A percentile compares a stretch with the other conserved stretches of the same genome.
Evolutionary conservation across 2,888 invertebrate genomes (phyloP).

Genomic region (Lamproptera curius): DNA sequence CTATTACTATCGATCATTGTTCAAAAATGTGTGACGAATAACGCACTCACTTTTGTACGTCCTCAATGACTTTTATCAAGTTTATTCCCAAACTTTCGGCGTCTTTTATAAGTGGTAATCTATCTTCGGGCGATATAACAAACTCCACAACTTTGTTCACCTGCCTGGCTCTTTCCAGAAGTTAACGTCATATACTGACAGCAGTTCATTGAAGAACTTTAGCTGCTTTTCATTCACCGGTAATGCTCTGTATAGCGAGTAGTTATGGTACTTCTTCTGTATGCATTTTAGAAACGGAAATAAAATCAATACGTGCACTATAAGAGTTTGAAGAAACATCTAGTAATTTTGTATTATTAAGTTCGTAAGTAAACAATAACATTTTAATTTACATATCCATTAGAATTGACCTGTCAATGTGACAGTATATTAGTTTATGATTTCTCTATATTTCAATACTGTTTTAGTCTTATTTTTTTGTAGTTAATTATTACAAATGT

Average conservation of each 20-base stretch:
- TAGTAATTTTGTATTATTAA: not conserved
- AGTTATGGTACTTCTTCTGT: constrained; percentile 43
- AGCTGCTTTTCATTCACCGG: constrained; percentile 43
- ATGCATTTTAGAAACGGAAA: constrained; percentile 20
- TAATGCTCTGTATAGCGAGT: constrained; percentile 47
- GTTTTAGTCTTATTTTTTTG: not conserved
- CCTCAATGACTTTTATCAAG: constrained; percentile 42
- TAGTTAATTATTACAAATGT: not conserved
- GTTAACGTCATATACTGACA: constrained; percentile 34
- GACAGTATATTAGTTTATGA: not conserved
- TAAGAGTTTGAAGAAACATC: not conserved
- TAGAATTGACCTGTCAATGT: not conserved
- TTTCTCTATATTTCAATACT: not conserved
- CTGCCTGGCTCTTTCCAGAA: constrained; percentile 51
- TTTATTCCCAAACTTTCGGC: constrained; percentile 36
- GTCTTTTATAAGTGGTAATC: constrained; percentile 31
- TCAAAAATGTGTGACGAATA: no score
- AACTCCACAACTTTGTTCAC: constrained; percentile 49
- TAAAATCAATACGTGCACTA: constrained; percentile 9
- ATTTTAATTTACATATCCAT: not conserved
- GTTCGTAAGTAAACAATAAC: constrained; percentile 8
- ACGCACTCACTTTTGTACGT: constrained; percentile 55
- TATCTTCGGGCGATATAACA: constrained; percentile 41
- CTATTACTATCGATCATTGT: no score
- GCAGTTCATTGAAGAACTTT: constrained; percentile 42